Evolutionary conservation across 2,888 invertebrate species (phyloP).

Genomic region (Drosophila nr. medialis): DNA sequence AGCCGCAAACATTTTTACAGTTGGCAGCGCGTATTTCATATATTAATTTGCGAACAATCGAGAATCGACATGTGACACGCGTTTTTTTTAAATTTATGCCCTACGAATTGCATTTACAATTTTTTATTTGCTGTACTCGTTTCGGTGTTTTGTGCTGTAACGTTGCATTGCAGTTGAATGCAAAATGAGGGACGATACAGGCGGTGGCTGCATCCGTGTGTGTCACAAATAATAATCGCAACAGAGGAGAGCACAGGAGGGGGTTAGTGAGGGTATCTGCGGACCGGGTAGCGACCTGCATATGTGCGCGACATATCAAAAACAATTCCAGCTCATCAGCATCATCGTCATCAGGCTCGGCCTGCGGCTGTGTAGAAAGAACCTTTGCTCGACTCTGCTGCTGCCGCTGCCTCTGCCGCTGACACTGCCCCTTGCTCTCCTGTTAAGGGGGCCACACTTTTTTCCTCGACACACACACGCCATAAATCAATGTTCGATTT

Average conservation of each 20-base stretch:
- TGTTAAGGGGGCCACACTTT: constrained; percentile 37
- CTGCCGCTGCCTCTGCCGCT: not conserved
- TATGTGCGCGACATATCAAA: constrained; percentile 67
- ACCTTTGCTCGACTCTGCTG: constrained; percentile 20
- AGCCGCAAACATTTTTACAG: constrained; percentile 35
- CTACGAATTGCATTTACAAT: constrained; percentile 79
- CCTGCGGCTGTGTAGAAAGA: constrained; percentile 36
- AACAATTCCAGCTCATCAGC: constrained; percentile 80
- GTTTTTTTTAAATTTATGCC: constrained; percentile 80
- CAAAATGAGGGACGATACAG: constrained; percentile 55
- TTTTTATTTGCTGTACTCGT: constrained; percentile 36
- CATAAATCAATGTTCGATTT: constrained; percentile 83
- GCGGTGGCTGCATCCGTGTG: constrained; percentile 29
- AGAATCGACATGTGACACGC: constrained; percentile 83
- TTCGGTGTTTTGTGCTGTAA: constrained; percentile 44
- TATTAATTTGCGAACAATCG: constrained; percentile 84
- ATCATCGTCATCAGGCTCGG: constrained; percentile 65
- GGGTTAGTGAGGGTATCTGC: constrained; percentile 29
- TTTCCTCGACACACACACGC: constrained; percentile 66
- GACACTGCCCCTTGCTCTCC: not conserved
- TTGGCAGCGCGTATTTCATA: constrained; percentile 64
- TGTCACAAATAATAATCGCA: constrained; percentile 72
- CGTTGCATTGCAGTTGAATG: constrained; percentile 66
- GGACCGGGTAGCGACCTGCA: constrained; percentile 41
- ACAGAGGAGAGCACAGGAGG: constrained; percentile 24